Conservation (phyloP, 2,888 invertebrate genomes). For the Netelia inedita region DNA sequence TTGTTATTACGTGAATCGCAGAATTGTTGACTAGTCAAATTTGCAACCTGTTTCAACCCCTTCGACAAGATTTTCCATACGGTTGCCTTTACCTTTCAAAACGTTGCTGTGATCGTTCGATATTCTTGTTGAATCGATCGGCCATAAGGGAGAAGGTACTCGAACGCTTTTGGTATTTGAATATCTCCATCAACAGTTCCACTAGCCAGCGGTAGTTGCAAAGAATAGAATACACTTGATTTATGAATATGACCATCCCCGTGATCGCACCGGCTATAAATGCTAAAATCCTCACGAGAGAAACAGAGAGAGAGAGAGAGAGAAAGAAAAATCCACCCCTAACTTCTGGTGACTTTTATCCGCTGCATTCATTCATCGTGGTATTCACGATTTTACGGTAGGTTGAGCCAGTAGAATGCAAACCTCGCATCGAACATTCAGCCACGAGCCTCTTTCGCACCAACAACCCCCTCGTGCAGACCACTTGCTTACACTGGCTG, state of each 20-base stretch:
- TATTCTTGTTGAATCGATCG: conserved; percentile 59
- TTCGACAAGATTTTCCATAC: conserved; percentile 6
- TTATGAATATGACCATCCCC: conserved; percentile 51
- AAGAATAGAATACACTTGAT: conserved; percentile 56
- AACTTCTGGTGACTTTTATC: conserved; percentile 53
- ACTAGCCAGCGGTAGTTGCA: conserved; percentile 42
- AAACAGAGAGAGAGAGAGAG: conserved; percentile 46
- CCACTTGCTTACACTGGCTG: conserved; percentile 60
- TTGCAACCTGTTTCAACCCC: conserved; percentile 45
- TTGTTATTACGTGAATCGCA: no score
- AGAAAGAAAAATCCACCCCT: conserved; percentile 46
- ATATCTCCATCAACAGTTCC: conserved; percentile 33
- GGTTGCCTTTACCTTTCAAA: conserved; percentile 33
- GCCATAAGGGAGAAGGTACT: conserved; percentile 24
- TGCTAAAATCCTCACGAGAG: conserved; percentile 32
- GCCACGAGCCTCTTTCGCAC: conserved; percentile 41
- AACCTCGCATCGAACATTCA: conserved; percentile 41
- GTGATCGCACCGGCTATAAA: conserved; percentile 52
- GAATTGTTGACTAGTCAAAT: not conserved
- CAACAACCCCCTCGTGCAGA: conserved; percentile 34
- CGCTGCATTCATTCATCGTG: conserved; percentile 52
- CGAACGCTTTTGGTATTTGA: conserved; percentile 49
- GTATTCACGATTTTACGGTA: conserved; percentile 68
- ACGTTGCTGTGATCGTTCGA: conserved; percentile 41
- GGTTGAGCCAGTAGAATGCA: conserved; percentile 69